phyloP scores from a whole-genome alignment of 2,888 invertebrate species.

The Silvanus unidentatus region DNA sequence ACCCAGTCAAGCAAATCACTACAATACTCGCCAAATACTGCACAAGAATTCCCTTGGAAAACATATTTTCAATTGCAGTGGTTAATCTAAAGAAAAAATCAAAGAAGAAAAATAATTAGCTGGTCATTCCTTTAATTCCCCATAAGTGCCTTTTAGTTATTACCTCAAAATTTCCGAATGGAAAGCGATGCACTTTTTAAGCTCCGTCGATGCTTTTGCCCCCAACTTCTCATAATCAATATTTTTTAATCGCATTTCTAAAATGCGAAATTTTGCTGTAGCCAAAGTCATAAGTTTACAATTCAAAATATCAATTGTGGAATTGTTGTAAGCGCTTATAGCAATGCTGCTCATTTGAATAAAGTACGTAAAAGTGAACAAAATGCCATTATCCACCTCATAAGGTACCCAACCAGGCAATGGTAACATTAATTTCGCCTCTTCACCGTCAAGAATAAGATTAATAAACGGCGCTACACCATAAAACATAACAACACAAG shows the following conservation, averaged over 20 bases:
- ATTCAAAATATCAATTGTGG: constrained; percentile 10
- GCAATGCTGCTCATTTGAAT: constrained; percentile 7
- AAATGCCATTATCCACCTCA: constrained; percentile 1
- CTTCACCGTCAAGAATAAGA: constrained; percentile 1
- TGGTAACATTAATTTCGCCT: constrained; percentile 3
- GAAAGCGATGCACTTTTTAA: constrained; percentile 4
- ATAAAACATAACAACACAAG: not conserved
- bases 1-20: constrained; percentile 17
- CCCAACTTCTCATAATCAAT: constrained; percentile 6
- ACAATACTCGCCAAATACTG: constrained; percentile 16
- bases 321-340: constrained; percentile 7
- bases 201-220: not conserved
- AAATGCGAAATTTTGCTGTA: constrained; percentile 7
- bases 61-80: constrained; percentile 8
- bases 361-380: constrained; percentile 1
- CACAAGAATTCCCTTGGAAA: constrained; percentile 13
- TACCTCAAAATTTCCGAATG: not conserved
- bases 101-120: too few relatives aligned
- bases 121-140: too few relatives aligned
- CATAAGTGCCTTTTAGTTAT: too few relatives aligned
- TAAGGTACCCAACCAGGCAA: constrained; percentile 13
- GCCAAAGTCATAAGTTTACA: constrained; percentile 4
- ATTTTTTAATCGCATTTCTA: constrained; percentile 7
- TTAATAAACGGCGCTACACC: constrained; percentile 9
- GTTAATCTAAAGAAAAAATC: constrained; percentile 3